These are phyloP conservation scores for Phaedon cochleariae DNA, from an alignment of 2,888 invertebrate genomes.

Conservation along the genomic window DNA sequence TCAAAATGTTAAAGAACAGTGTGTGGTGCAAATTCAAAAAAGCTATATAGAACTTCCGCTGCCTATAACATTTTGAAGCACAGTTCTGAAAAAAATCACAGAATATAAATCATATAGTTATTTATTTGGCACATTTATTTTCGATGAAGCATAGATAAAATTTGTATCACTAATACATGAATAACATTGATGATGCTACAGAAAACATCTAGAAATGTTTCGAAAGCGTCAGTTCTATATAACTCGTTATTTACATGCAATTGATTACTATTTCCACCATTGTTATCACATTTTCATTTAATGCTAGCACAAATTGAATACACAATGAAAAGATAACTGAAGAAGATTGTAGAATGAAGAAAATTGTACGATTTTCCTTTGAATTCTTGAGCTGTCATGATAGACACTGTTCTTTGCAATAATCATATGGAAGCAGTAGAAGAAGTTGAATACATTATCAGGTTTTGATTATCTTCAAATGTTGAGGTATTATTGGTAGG, in stretches of 20 bases:
- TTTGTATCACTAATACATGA: slow-evolving; percentile 39
- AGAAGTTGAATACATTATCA: no score
- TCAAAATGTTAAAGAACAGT: slow-evolving; percentile 58
- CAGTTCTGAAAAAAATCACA: slow-evolving; percentile 52
- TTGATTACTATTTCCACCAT: slow-evolving; percentile 45
- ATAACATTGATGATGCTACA: slow-evolving; percentile 29
- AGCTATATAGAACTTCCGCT: slow-evolving; percentile 63
- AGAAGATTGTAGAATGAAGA: no score
- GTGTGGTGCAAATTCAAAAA: slow-evolving; percentile 43
- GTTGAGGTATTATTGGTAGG: no score
- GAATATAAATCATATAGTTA: slow-evolving; percentile 42
- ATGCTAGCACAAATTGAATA: no score
- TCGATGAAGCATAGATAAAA: slow-evolving; percentile 23
- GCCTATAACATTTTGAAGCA: slow-evolving; percentile 60
- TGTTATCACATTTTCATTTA: slow-evolving; percentile 50
- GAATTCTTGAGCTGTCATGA: no score
- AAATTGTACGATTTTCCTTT: no score
- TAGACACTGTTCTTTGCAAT: no score
- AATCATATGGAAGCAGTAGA: no score
- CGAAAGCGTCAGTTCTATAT: slow-evolving; percentile 55
- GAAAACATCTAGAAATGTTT: no score
- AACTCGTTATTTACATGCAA: slow-evolving; percentile 51
- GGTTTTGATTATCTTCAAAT: no score
- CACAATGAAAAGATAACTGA: no score
- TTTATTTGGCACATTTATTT: slow-evolving; percentile 40